phyloP scores from a whole-genome alignment of 2,113 vertebrate species.

The Dicerorhinus sumatrensis region DNA sequence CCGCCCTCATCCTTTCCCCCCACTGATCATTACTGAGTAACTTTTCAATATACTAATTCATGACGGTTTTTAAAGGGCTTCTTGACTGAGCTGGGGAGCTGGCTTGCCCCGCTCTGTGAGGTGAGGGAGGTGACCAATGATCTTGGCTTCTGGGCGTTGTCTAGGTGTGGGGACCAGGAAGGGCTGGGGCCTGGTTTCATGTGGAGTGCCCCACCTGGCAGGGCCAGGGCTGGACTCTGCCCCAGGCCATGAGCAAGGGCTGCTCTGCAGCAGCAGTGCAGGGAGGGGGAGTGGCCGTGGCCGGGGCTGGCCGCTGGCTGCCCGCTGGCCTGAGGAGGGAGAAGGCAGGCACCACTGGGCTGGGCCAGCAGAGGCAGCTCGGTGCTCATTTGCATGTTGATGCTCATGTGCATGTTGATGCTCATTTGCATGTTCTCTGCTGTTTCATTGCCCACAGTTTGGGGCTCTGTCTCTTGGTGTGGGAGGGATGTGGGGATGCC shows the following conservation, averaged over 20 bases:
- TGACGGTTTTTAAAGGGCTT: not conserved
- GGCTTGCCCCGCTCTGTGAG: not conserved
- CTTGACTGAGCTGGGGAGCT: not conserved
- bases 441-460: not conserved
- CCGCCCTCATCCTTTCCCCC: not conserved
- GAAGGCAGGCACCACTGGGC: not conserved
- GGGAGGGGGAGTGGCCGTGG: not conserved
- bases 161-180: not conserved
- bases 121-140: not conserved
- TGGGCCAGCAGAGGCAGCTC: not conserved
- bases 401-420: not conserved
- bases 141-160: conserved; percentile 40
- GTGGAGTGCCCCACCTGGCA: not conserved
- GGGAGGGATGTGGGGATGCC: not conserved
- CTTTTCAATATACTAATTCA: not conserved
- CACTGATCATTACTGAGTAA: not conserved
- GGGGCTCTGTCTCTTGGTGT: not conserved
- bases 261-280: not conserved
- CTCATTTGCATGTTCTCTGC: not conserved
- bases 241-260: not conserved
- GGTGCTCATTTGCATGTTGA: not conserved
- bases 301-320: accelerated
- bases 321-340: not conserved
- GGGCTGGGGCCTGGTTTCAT: conserved; percentile 40
- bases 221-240: conserved; percentile 47